A percentile compares a stretch with the other conserved stretches of the same genome.
phyloP scores from a whole-genome alignment of 2,113 vertebrate genomes.

The Genyomyrus donnyi region DNA sequence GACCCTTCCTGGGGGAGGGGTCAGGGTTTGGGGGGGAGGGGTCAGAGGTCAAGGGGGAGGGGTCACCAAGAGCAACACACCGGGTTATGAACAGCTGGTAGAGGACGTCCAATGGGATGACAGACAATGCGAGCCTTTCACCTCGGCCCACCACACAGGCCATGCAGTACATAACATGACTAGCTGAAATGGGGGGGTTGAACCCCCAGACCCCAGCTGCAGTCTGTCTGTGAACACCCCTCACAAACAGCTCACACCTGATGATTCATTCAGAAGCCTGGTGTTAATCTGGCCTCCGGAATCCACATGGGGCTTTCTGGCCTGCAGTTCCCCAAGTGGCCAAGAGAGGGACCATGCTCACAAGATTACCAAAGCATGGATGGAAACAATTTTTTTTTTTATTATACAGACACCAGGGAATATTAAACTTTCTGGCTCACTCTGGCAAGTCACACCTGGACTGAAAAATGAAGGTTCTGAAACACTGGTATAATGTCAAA shows the following conservation, averaged over 20 bases:
- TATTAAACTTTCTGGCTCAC: neutral
- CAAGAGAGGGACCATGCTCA: neutral
- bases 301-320: neutral
- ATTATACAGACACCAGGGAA: neutral
- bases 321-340: neutral
- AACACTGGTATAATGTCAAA: neutral
- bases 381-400: neutral
- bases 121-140: neutral
- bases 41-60: neutral
- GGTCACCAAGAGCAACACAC: neutral
- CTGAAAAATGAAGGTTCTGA: neutral
- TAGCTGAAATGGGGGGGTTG: neutral
- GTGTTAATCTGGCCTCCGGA: neutral
- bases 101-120: neutral
- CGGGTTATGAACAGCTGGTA: neutral
- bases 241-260: neutral
- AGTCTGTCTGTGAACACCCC: neutral
- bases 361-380: neutral
- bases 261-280: neutral
- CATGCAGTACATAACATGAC: neutral
- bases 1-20: neutral
- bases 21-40: neutral
- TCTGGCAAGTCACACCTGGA: neutral
- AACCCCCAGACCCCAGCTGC: neutral
- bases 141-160: neutral